phyloP scores from a whole-genome alignment of 2,888 invertebrate species.

The Dysmachus trigonus region DNA sequence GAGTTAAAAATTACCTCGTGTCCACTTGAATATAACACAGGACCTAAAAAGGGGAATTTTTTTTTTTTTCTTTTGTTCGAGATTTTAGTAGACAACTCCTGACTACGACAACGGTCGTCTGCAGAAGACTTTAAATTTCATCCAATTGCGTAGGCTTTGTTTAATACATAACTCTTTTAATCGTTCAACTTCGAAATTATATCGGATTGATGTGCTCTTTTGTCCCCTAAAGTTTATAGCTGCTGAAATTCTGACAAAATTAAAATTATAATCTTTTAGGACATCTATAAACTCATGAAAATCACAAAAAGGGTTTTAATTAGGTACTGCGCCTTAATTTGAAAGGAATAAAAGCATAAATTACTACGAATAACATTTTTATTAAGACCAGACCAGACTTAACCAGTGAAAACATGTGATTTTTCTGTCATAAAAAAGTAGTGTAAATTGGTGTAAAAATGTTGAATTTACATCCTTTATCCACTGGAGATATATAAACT shows the following conservation, averaged over 20 bases:
- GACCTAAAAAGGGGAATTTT: neutral
- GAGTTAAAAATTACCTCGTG: neutral
- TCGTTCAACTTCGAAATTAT: neutral
- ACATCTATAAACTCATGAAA: neutral
- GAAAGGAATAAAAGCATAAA: too few species aligned
- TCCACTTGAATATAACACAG: conserved; percentile 14
- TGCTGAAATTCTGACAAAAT: neutral
- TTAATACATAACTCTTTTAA: neutral
- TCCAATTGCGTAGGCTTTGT: neutral
- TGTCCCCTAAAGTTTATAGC: neutral
- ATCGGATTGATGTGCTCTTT: neutral
- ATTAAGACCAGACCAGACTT: too few species aligned
- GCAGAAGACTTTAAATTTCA: neutral
- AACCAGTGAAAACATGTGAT: too few species aligned
- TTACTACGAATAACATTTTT: too few species aligned
- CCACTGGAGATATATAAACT: too few species aligned
- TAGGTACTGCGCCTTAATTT: too few species aligned
- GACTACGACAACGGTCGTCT: neutral
- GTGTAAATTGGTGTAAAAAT: too few species aligned
- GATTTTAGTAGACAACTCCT: neutral
- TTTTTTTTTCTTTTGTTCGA: neutral
- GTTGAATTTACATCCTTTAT: too few species aligned
- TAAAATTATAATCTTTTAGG: neutral
- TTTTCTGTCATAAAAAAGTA: too few species aligned
- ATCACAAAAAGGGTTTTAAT: too few species aligned